These are phyloP conservation scores for Pipa parva DNA, from an alignment of 2,113 vertebrate genomes.

Conservation along the genomic window DNA sequence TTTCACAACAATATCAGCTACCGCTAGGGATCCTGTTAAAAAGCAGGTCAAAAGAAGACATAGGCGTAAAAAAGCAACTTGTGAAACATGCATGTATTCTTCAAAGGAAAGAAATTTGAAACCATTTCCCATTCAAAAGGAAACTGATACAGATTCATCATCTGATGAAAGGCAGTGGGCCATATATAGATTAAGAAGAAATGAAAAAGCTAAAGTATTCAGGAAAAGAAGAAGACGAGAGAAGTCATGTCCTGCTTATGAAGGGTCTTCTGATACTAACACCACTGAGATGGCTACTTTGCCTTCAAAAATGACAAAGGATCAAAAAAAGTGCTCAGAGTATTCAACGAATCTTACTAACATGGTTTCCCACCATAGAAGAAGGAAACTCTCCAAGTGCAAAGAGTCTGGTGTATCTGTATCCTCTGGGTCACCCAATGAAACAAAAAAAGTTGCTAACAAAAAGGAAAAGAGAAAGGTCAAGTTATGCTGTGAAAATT, in stretches of 20 bases:
- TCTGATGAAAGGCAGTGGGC: constrained; percentile 70
- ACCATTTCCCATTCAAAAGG: neutral
- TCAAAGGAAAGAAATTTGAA: constrained; percentile 53
- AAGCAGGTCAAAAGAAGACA: constrained; percentile 75
- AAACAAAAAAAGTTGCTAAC: constrained; percentile 47
- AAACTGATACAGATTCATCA: constrained; percentile 56
- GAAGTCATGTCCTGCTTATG: constrained; percentile 51
- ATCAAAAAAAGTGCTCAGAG: constrained; percentile 39
- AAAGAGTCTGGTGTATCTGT: constrained; percentile 45
- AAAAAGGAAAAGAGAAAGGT: constrained; percentile 47
- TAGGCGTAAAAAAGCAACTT: constrained; percentile 64
- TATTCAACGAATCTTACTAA: constrained; percentile 37
- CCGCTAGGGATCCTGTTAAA: constrained; percentile 65
- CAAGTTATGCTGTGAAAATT: constrained; percentile 36
- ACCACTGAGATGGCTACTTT: constrained; percentile 64
- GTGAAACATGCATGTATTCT: constrained; percentile 54
- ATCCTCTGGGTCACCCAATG: constrained; percentile 49
- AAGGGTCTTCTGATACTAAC: constrained; percentile 45
- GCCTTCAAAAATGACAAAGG: constrained; percentile 51
- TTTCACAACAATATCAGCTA: constrained; percentile 61
- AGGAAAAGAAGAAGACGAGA: constrained; percentile 61
- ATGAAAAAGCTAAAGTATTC: constrained; percentile 66
- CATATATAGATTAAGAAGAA: constrained; percentile 73
- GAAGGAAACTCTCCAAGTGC: constrained; percentile 46
- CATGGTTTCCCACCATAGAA: constrained; percentile 48